These are phyloP conservation scores for Heliconius hortense DNA, from an alignment of 2,888 invertebrate genomes.

Conservation along the genomic window DNA sequence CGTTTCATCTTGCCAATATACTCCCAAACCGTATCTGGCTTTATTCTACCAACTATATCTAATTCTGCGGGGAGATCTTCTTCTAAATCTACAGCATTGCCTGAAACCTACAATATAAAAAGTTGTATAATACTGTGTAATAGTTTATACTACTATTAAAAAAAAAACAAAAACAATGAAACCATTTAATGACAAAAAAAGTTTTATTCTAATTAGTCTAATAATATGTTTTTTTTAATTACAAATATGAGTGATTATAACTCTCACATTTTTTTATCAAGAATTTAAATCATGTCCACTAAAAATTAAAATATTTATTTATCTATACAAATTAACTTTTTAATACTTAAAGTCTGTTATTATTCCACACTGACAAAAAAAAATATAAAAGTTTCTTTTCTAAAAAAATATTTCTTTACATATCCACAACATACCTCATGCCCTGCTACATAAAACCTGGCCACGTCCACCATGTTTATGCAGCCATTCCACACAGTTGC, in stretches of 20 bases:
- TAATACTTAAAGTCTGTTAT: too few relatives aligned
- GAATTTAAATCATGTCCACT: background rate
- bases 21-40: conserved; percentile 95
- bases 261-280: too few relatives aligned
- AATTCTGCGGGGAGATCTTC: conserved; percentile 89
- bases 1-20: conserved; percentile 95
- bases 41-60: conserved; percentile 95
- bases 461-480: conserved; percentile 95
- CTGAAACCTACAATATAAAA: conserved; percentile 70
- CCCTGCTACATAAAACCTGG: conserved; percentile 91
- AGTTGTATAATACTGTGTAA: too few relatives aligned
- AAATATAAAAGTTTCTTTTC: too few relatives aligned
- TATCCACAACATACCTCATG: conserved; percentile 82
- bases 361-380: too few relatives aligned
- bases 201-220: background rate
- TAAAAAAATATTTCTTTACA: too few relatives aligned
- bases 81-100: conserved; percentile 85
- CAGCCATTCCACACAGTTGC: conserved; percentile 90
- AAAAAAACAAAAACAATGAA: too few relatives aligned
- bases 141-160: too few relatives aligned
- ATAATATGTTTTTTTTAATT: too few relatives aligned
- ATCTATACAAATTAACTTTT: too few relatives aligned
- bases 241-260: too few relatives aligned
- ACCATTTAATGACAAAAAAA: background rate
- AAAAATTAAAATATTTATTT: background rate